Evolutionary conservation across 1,140 invertebrate species (phyloP).

Genomic region (Andrena cerasifolii): DNA sequence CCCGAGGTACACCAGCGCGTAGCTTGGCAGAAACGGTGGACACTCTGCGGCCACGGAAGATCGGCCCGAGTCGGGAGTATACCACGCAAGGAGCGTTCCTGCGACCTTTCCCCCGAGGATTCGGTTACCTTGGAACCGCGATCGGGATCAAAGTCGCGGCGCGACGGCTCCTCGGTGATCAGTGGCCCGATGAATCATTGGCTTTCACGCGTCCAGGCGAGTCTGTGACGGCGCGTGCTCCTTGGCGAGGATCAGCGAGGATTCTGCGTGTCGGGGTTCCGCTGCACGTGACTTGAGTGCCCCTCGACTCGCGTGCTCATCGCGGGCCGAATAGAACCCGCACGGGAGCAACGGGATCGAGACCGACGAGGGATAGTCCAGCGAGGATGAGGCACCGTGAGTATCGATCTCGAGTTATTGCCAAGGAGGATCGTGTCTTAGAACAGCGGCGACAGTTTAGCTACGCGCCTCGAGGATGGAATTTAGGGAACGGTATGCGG

Average conservation of each 20-base stretch:
- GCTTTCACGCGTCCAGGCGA: not conserved
- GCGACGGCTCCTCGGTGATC: not conserved
- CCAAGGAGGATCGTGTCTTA: no score
- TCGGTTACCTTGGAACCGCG: no score
- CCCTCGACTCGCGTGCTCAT: constrained; percentile 9
- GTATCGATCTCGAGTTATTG: no score
- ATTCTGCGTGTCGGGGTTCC: constrained; percentile 15
- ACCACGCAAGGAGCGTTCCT: not conserved
- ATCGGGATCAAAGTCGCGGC: not conserved
- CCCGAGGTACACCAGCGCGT: not conserved
- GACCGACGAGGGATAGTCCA: not conserved
- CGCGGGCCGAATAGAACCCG: not conserved
- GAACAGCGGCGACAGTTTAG: no score
- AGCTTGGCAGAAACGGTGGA: constrained; percentile 17
- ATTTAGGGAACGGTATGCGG: no score
- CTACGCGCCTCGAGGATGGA: not conserved
- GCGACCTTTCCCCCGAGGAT: not conserved
- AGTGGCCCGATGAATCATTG: constrained; percentile 14
- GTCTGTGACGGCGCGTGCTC: constrained; percentile 21
- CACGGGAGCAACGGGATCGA: not conserved
- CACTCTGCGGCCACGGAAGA: not conserved
- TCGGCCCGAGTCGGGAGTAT: constrained; percentile 16
- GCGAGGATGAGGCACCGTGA: constrained; percentile 30
- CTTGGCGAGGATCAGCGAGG: not conserved
- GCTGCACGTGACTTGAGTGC: constrained; percentile 37